Base-by-base conservation (phyloP, 2,888 invertebrate genomes). In the Rhagium mordax region DNA sequence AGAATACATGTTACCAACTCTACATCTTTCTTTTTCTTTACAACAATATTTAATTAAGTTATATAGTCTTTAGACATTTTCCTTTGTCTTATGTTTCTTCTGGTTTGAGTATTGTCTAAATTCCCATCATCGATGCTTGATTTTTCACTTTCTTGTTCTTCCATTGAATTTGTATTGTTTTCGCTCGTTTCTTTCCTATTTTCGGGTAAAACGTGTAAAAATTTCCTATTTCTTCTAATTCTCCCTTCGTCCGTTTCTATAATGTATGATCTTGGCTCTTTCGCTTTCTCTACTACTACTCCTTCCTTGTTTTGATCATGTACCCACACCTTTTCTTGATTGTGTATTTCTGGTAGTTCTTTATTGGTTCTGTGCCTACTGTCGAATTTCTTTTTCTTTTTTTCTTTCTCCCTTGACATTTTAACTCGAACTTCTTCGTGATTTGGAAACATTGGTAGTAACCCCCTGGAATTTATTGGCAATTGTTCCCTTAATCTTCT, bases 211-310 rank as follows among this genome's bases (percentile, higher is more conserved):
- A 24, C 6, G 6, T 24, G 24, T 24, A 24, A 24, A 6, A 24
- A 24, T 24, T 24, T 24, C 8, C 8, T 33, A 7, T 33, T 33
- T 33, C 29, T 27, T 7, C 29, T 33, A 33, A 33, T 33, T 33
- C 6, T 33, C 8, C 29, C 29, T 33, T 33, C 29, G 8, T 15
- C 27, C 2, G 20, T 55, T 33, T 33, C 57, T 57, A 57, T 16
- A 62, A 62, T 48, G 21, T 15, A 67, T 49, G 49, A 62, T 64
- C 74, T 74, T 33, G 29, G 29, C 29, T 33, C 29, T 33, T 33
- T 33, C 8, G 29, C 29, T 33, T 33, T 33, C 8, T 7, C 29
- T 33, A 7, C 8, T 33, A 33, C 29, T 7, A 33, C 29, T 33
- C 29, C 29, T 27, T 6, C 27, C 8, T 33, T 33, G 4, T 33